Evolutionary conservation across 1,140 invertebrate species (phyloP).

Genomic region (Dinoponera quadriceps): DNA sequence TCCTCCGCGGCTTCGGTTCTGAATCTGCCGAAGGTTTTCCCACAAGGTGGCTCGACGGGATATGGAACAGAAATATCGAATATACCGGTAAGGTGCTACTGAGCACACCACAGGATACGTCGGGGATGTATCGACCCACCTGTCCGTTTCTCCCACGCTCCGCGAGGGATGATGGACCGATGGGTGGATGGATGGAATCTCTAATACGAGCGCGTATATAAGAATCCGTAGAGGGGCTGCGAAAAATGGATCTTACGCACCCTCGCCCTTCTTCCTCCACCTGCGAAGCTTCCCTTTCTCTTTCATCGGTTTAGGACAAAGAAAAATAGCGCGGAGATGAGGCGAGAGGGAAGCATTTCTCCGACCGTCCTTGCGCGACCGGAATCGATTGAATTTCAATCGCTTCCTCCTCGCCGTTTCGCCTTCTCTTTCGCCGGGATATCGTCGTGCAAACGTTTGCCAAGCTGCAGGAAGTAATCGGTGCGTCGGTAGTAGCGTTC

Average conservation of each 20-base stretch:
- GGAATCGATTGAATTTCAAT: conserved; percentile 74
- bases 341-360: conserved; percentile 64
- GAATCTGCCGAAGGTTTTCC: conserved; percentile 68
- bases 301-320: conserved; percentile 74
- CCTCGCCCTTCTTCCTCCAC: conserved; percentile 51
- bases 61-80: conserved; percentile 76
- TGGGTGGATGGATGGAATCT: conserved; percentile 61
- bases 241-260: conserved; percentile 73
- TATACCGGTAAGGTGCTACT: conserved; percentile 78
- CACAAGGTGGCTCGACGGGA: conserved; percentile 77
- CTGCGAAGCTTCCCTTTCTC: conserved; percentile 68
- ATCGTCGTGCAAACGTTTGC: conserved; percentile 34
- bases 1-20: not conserved
- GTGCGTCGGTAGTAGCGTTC: not conserved
- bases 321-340: conserved; percentile 35
- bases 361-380: conserved; percentile 35
- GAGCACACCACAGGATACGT: conserved; percentile 65
- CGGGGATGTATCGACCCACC: conserved; percentile 74
- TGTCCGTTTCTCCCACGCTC: conserved; percentile 83
- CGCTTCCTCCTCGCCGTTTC: not conserved
- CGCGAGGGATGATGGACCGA: conserved; percentile 66
- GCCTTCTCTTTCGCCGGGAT: not conserved
- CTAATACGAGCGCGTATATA: conserved; percentile 62
- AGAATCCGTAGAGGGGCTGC: conserved; percentile 45
- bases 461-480: conserved; percentile 13